Evolutionary conservation across 2,113 vertebrate species (phyloP).

Genomic region (Gymnocephalus cernua): DNA sequence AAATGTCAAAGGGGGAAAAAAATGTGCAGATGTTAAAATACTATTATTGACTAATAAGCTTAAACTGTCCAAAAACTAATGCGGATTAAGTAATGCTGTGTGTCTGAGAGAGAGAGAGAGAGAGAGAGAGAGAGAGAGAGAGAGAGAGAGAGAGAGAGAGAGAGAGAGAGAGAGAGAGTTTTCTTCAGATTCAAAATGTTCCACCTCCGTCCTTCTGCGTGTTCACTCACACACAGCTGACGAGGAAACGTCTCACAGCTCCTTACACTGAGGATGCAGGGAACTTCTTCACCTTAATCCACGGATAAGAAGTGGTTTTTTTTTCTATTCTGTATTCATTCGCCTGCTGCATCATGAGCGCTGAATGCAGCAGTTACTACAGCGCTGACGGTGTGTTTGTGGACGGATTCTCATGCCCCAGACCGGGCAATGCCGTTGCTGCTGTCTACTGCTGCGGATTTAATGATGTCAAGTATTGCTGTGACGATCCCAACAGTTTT

Average conservation of each 20-base stretch:
- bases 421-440: constrained; percentile 81
- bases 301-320: neutral
- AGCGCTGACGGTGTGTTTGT: constrained; percentile 85
- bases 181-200: constrained; percentile 40
- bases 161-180: neutral
- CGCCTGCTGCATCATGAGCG: constrained; percentile 82
- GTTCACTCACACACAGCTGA: constrained; percentile 5
- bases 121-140: constrained; percentile 8
- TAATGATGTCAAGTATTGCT: constrained; percentile 94
- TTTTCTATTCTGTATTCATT: rapidly evolving
- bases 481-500: constrained; percentile 93
- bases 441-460: constrained; percentile 93
- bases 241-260: neutral
- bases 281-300: neutral
- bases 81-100: neutral
- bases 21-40: too few relatives aligned
- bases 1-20: too few relatives aligned
- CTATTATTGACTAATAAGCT: neutral
- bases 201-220: neutral
- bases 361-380: constrained; percentile 88
- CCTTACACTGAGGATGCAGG: neutral
- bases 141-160: neutral
- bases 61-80: neutral
- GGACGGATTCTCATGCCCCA: constrained; percentile 89
- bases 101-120: neutral